Evolutionary conservation across 2,888 invertebrate species (phyloP).

Genomic region (Eupithecia insigniata): DNA sequence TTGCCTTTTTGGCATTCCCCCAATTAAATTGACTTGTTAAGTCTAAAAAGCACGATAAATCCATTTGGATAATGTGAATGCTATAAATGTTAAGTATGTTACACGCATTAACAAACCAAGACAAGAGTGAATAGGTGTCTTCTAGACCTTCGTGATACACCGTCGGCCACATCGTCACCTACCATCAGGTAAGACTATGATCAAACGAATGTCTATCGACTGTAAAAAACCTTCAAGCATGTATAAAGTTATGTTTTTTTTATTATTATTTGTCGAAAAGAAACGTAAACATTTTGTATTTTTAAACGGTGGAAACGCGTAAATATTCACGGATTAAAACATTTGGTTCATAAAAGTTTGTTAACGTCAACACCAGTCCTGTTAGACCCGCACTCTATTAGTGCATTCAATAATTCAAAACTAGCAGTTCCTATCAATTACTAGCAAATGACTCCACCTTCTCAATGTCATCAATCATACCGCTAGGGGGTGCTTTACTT

Average conservation of each 20-base stretch:
- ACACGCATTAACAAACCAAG: too few species aligned
- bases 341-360: background rate
- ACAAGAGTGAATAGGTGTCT: too few species aligned
- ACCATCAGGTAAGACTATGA: too few species aligned
- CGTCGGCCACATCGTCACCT: too few species aligned
- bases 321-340: background rate
- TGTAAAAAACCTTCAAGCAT: background rate
- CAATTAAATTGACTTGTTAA: background rate
- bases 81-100: background rate
- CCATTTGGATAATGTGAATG: background rate
- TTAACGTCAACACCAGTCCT: background rate
- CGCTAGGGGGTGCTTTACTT: slow-evolving; percentile 18
- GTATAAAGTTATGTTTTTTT: background rate
- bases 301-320: background rate
- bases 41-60: background rate
- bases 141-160: too few species aligned
- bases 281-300: background rate
- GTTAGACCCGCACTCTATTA: slow-evolving; percentile 17
- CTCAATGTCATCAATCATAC: slow-evolving; percentile 43
- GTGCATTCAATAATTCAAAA: slow-evolving; percentile 38
- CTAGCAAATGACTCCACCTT: slow-evolving; percentile 41
- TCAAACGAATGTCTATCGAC: too few species aligned
- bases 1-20: background rate
- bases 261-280: background rate
- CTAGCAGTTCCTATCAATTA: slow-evolving; percentile 31